These are phyloP conservation scores for Tiaroga cobitis DNA, from an alignment of 2,797 vertebrate species.

Conservation along the genomic window DNA sequence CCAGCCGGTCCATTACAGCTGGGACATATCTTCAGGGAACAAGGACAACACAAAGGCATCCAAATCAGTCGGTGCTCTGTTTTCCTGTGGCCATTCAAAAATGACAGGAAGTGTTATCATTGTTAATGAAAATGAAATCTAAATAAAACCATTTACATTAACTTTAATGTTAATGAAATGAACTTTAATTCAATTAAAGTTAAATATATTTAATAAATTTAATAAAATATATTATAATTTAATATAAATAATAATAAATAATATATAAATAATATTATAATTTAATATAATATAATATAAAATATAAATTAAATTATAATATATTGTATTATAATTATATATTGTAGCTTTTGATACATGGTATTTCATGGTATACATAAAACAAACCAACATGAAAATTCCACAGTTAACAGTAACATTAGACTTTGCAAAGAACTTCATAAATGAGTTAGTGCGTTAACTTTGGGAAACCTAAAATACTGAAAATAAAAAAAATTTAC, in stretches of 20 bases:
- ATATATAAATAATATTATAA: no score
- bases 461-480: neutral
- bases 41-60: slow-evolving; percentile 40
- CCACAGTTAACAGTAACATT: neutral
- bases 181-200: no score
- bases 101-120: neutral
- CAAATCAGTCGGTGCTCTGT: slow-evolving; percentile 22
- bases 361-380: neutral
- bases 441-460: neutral
- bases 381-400: neutral
- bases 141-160: neutral
- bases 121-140: neutral
- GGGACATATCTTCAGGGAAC: slow-evolving; percentile 29
- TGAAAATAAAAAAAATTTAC: no score
- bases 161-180: neutral
- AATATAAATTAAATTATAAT: no score
- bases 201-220: no score
- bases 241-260: no score
- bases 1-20: slow-evolving; percentile 27
- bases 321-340: neutral
- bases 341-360: neutral
- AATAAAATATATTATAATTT: no score
- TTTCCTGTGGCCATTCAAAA: slow-evolving; percentile 7
- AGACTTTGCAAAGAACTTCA: neutral
- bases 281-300: no score